These are phyloP conservation scores for Malacoraja senta DNA, from an alignment of 2,797 vertebrate species.

Conservation along the genomic window DNA sequence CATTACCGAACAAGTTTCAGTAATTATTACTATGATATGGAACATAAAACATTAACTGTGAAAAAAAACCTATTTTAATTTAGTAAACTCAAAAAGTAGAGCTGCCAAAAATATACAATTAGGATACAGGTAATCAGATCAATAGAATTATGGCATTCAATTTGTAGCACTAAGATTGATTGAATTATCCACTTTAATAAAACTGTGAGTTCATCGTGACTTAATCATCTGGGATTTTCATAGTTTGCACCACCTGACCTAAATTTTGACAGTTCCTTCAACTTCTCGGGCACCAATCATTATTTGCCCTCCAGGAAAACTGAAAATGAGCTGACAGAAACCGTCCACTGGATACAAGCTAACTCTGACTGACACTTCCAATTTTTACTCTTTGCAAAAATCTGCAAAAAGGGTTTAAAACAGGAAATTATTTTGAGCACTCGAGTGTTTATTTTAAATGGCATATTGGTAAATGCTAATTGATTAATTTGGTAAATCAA, in stretches of 20 bases:
- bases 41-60: neutral
- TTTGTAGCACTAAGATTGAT: neutral
- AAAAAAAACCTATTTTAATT: conserved; percentile 16
- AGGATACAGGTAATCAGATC: neutral
- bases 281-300: conserved; percentile 49
- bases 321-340: conserved; percentile 50
- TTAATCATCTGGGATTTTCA: conserved; percentile 29
- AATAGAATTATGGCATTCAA: neutral
- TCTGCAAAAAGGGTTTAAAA: neutral
- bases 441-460: neutral
- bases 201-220: neutral
- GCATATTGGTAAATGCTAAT: neutral
- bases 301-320: conserved; percentile 53
- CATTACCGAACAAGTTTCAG: neutral
- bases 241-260: conserved; percentile 42
- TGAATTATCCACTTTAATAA: neutral
- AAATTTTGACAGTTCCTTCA: conserved; percentile 56
- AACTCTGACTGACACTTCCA: conserved; percentile 46
- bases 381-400: neutral
- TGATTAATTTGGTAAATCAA: too few species aligned
- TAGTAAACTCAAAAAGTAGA: neutral
- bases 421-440: neutral
- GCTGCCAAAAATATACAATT: conserved; percentile 4
- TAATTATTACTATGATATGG: neutral
- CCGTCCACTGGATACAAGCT: conserved; percentile 53